Base-by-base conservation (phyloP, 1,140 invertebrate genomes). In the Drosophila auraria region DNA sequence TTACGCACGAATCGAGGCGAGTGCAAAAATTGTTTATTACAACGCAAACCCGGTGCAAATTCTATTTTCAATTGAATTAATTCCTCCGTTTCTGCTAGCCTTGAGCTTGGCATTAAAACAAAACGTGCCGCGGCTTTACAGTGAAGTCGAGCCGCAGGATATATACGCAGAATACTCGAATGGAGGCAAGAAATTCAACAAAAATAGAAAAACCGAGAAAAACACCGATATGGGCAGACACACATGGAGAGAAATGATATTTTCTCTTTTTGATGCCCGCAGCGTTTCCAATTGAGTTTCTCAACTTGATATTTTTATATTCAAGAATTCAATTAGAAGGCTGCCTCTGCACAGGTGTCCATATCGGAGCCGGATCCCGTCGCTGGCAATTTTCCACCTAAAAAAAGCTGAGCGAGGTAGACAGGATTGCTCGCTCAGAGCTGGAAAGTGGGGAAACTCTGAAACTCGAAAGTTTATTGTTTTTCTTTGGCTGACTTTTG, bases 251-350 rank as follows among this genome's bases (percentile, higher is more conserved):
- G 23, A 71, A 71, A 71, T 53, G 57, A 71, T 74, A 47, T 66
- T 69, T 56, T 53, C 49, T 14, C 30, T 47, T 44, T 44, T 33
- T n/a, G 38, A 64, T 64, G 86, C 86, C 71, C 47, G 74, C 64
- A 72, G 78, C 82, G 47, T 54, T 81, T 72, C 25, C 74, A 89
- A 84, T 82, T 81, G 78, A 82, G 68, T 90, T 89, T 90, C 65
- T 68, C 50, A 75, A 73, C 58, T 66, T 78, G 79, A 66, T 62
- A 64, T 61, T 82, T 78, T 50, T 57, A 50, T 65, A 66, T 71
- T 68, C 36, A 11, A 54, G 68, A 89, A 89, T 89, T 90, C 82
- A 89, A 86, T 89, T 90, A 89, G 82, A 72, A 74, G 56, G 40
- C 42, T 38, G 61, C 44, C 56, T 73, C 69, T 62, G 65, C 80